Conservation (phyloP, 2,797 vertebrate genomes). For the Liparis tanakae region DNA sequence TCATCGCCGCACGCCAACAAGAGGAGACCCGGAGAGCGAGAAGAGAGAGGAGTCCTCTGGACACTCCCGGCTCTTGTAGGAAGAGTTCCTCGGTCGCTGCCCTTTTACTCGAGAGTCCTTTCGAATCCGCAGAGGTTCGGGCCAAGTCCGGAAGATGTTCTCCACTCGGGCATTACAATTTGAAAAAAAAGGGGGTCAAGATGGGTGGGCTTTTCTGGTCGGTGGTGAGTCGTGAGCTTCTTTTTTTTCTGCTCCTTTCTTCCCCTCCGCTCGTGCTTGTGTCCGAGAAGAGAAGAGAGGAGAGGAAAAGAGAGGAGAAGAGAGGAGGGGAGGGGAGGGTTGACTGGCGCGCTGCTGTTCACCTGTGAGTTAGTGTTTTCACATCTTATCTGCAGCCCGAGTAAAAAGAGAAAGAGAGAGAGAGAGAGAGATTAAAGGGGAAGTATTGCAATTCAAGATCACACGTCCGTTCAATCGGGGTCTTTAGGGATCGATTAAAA, state of each 20-base stretch:
- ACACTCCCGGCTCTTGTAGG: conserved; percentile 47
- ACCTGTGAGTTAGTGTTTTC: conserved; percentile 50
- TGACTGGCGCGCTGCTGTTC: conserved; percentile 36
- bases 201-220: conserved; percentile 29
- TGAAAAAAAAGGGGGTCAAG: conserved; percentile 12
- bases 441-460: background rate
- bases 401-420: background rate
- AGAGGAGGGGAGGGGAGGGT: conserved; percentile 13
- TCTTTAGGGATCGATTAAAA: background rate
- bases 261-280: conserved; percentile 17
- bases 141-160: conserved; percentile 6
- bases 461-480: background rate
- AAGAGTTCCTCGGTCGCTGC: conserved; percentile 42
- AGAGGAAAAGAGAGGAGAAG: no score
- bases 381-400: conserved; percentile 27
- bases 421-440: conserved; percentile 2
- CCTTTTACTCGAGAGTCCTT: conserved; percentile 16
- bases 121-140: conserved; percentile 21
- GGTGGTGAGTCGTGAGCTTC: conserved; percentile 64
- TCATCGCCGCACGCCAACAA: conserved; percentile 30
- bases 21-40: conserved; percentile 26
- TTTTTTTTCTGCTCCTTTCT: background rate
- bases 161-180: background rate
- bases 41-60: conserved; percentile 16
- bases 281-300: conserved; percentile 1